These are phyloP conservation scores for Synanthedon myopaeformis DNA, from an alignment of 2,888 invertebrate species.

Conservation along the genomic window DNA sequence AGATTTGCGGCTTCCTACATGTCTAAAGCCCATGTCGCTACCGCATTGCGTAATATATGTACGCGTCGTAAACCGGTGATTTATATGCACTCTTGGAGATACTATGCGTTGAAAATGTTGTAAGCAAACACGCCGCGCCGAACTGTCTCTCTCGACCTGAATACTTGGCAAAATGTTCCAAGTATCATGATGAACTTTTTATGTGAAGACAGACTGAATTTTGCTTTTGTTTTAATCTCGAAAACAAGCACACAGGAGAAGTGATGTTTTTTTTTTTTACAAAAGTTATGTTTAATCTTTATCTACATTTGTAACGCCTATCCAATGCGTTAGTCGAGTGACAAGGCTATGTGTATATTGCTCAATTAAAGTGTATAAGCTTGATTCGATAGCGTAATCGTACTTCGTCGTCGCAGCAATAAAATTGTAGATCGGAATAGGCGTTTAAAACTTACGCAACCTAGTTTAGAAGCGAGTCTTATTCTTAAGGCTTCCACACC, in stretches of 20 bases:
- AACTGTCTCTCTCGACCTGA: conserved; percentile 13
- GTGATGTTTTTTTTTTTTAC: too few relatives aligned
- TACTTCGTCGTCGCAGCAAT: not conserved
- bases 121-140: conserved; percentile 12
- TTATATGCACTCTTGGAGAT: conserved; percentile 27
- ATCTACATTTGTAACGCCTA: too few relatives aligned
- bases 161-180: conserved; percentile 21
- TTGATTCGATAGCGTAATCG: not conserved
- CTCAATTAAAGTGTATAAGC: not conserved
- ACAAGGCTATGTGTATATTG: not conserved
- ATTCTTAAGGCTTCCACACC: conserved; percentile 36
- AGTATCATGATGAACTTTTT: conserved; percentile 16
- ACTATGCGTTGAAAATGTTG: conserved; percentile 21
- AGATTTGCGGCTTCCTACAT: conserved; percentile 18
- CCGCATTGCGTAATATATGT: conserved; percentile 23
- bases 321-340: too few relatives aligned
- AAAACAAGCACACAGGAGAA: conserved; percentile 18
- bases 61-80: conserved; percentile 19
- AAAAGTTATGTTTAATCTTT: too few relatives aligned
- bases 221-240: conserved; percentile 23
- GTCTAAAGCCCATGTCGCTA: conserved; percentile 17
- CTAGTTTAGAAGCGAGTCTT: conserved; percentile 30
- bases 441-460: conserved; percentile 35
- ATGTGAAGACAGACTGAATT: conserved; percentile 27
- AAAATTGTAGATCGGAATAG: conserved; percentile 21